Evolutionary conservation across 2,113 vertebrate genomes (phyloP).

Genomic region (Parus major): DNA sequence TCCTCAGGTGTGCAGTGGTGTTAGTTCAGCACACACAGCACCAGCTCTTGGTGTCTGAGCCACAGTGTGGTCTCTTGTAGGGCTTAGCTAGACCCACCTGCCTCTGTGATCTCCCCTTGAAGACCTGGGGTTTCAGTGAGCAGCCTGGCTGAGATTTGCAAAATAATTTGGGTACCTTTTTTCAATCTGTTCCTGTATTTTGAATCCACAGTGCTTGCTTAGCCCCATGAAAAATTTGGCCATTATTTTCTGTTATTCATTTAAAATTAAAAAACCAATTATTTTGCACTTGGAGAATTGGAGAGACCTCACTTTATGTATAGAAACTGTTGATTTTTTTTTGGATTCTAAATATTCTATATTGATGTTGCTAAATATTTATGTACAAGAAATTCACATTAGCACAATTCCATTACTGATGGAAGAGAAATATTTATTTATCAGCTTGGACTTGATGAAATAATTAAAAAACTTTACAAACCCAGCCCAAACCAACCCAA

Average conservation of each 20-base stretch:
- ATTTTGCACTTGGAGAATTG: background rate
- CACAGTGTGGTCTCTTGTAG: background rate
- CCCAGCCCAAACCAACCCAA: accelerated
- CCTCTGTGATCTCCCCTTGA: background rate
- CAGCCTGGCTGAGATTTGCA: background rate
- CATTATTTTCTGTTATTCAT: background rate
- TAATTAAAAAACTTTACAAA: background rate
- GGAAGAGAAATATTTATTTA: background rate
- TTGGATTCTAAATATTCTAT: background rate
- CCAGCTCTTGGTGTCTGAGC: background rate
- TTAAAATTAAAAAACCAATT: accelerated
- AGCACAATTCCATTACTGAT: background rate
- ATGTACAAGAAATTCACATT: background rate
- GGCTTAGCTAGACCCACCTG: background rate
- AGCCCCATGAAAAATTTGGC: background rate
- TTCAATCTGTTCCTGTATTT: background rate
- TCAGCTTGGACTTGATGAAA: background rate
- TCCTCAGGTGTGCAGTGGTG: background rate
- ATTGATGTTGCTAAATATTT: background rate
- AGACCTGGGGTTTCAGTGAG: background rate
- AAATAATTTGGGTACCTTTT: background rate
- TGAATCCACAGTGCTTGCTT: background rate
- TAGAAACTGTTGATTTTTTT: background rate
- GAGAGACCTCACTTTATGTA: background rate
- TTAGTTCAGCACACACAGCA: background rate